Evolutionary conservation across 2,797 vertebrate species (phyloP), one percentile per base, ranked within the genome.

Genomic region (Fundulus diaphanus): DNA sequence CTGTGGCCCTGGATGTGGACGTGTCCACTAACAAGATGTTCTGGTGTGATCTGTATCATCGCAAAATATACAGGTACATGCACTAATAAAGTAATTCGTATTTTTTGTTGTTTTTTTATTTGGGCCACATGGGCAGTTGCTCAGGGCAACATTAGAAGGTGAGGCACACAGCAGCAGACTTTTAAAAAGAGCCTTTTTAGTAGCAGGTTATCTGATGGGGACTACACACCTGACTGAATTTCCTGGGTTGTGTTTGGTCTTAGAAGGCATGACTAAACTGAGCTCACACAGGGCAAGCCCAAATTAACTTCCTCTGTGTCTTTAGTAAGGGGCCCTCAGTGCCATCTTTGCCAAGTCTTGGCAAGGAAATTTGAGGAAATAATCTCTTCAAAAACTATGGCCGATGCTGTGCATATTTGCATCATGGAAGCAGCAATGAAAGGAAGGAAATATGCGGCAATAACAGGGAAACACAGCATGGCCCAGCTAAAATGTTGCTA

Each of bases 21-120:
- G 98, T 99, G 70, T 96, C 96, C 86, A 96, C 96, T 79, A 98
- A 97, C 89, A 98, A 95, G 86, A 98, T 99, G 93, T 99, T 97
- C 79, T 99, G 98, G 98, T 99, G 97, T 91, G 98, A 99, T 91
- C 93, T 99, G 24, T 99, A 95, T 91, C 97, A 98, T 86, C 95
- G 95, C 51, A 98, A 97, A 91, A 99, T 99, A 92, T 99, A 98
- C 92, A 98, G 98, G 98, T 99, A 93, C 1, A 4, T 7, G 46
- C 48, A 11, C 49, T 66, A 13, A 74, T 22, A 27, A 5, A n/a
- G 35, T 68, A 35, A 61, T 59, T 51, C 35, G 22, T 31, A 61
- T 4, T 35, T 16, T 20, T 22, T 61, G 18, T 22, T 35, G 33
- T 3, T 61, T 71, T 46, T 46, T 24, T 22, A 42, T n/a, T 42